These are phyloP conservation scores for Anser brachyrhynchus DNA, from an alignment of 2,113 vertebrate genomes.

Conservation along the genomic window DNA sequence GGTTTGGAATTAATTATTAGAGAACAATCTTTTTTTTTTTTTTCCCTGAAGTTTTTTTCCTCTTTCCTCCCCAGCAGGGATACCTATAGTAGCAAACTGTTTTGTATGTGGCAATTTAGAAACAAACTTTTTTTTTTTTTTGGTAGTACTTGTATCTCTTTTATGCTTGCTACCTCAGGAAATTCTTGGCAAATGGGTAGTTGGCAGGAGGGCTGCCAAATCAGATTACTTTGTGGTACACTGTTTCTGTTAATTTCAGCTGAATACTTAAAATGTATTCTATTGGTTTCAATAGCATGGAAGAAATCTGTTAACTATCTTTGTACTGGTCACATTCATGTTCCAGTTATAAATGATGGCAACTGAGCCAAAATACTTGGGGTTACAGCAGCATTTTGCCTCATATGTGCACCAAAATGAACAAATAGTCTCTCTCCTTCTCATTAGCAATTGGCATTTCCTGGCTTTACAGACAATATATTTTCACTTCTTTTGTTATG, in stretches of 20 bases:
- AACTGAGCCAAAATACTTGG: not conserved
- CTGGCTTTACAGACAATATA: not conserved
- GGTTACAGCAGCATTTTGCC: not conserved
- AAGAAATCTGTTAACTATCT: not conserved
- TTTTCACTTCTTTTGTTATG: not conserved
- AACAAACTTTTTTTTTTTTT: not conserved
- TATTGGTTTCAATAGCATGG: not conserved
- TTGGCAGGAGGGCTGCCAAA: not conserved
- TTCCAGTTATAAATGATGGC: not conserved
- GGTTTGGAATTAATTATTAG: conserved; percentile 20
- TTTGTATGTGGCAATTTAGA: not conserved
- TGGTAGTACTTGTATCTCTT: not conserved
- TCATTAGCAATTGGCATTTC: not conserved
- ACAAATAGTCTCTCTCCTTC: not conserved
- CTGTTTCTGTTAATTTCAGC: not conserved
- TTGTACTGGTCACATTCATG: not conserved
- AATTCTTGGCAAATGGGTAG: not conserved
- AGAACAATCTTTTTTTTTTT: not conserved
- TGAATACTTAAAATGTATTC: not conserved
- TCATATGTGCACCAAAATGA: not conserved
- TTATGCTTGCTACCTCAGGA: not conserved
- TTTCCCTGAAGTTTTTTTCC: not conserved
- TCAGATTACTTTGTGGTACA: not conserved
- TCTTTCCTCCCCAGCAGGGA: not conserved
- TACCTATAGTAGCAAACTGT: not conserved